phyloP scores from a whole-genome alignment of 2,113 vertebrate genomes.

The Mormyrus iriodes region DNA sequence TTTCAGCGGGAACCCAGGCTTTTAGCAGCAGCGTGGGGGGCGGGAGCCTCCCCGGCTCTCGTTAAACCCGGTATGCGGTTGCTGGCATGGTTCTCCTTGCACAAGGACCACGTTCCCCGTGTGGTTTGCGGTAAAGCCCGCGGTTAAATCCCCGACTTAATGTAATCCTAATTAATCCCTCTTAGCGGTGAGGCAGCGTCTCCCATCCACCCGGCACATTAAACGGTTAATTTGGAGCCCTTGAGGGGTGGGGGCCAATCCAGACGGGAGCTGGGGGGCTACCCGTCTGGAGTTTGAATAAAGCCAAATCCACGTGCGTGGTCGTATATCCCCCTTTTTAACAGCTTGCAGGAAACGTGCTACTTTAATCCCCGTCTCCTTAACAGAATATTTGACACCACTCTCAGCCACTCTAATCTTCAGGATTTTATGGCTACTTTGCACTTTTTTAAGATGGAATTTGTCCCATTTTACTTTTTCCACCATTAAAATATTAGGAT shows the following conservation, averaged over 20 bases:
- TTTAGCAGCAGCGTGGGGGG: constrained; percentile 12
- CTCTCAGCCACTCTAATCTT: not conserved
- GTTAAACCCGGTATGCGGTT: not conserved
- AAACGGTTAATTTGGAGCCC: constrained; percentile 50
- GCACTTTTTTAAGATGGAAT: not conserved
- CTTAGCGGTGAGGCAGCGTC: constrained; percentile 56
- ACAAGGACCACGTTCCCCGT: constrained; percentile 36
- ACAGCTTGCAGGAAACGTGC: not conserved
- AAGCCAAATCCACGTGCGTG: constrained; percentile 43
- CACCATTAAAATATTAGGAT: constrained; percentile 2
- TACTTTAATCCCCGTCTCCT: not conserved
- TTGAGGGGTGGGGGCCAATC: constrained; percentile 44
- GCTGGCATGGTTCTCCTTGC: constrained; percentile 15
- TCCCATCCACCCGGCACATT: constrained; percentile 46
- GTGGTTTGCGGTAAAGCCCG: constrained; percentile 51
- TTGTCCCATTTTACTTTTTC: not conserved
- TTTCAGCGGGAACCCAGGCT: not conserved
- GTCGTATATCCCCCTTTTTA: not conserved
- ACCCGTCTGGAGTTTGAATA: constrained; percentile 53
- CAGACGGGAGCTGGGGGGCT: constrained; percentile 49
- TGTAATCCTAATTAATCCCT: constrained; percentile 63
- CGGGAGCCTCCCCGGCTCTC: not conserved
- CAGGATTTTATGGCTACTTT: not conserved
- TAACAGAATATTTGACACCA: not conserved
- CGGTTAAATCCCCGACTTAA: constrained; percentile 61